Evolutionary conservation across 1,140 invertebrate species (phyloP).

Genomic region (Cyphomyrmex costatus): DNA sequence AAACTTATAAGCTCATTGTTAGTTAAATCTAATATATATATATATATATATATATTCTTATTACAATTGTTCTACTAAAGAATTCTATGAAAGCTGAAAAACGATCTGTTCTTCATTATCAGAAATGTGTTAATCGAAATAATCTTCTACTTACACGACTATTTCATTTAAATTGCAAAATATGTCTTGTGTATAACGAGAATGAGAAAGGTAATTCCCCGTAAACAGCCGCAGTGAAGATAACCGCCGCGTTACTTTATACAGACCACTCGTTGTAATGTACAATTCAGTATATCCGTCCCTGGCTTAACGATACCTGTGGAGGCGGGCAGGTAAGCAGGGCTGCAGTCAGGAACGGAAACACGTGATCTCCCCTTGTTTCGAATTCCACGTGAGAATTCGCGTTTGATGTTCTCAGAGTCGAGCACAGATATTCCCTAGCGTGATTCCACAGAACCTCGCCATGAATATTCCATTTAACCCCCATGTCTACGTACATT

Average conservation of each 20-base stretch:
- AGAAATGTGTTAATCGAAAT: background rate
- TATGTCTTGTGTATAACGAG: background rate
- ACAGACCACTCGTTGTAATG: background rate
- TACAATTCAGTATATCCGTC: slow-evolving; percentile 24
- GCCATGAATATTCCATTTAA: background rate
- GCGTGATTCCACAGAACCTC: slow-evolving; percentile 12
- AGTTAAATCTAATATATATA: background rate
- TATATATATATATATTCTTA: background rate
- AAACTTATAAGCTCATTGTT: background rate
- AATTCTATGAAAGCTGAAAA: background rate
- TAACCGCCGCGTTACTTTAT: background rate
- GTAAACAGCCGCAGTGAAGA: background rate
- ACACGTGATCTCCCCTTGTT: slow-evolving; percentile 58
- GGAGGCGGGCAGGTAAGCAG: slow-evolving; percentile 54
- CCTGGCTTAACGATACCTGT: slow-evolving; percentile 51
- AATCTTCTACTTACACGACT: background rate
- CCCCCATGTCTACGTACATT: background rate
- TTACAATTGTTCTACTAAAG: background rate
- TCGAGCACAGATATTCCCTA: slow-evolving; percentile 28
- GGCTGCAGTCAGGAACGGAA: slow-evolving; percentile 62
- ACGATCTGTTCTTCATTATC: background rate
- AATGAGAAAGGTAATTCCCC: background rate
- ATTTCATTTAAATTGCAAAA: background rate
- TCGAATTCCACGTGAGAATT: slow-evolving; percentile 62
- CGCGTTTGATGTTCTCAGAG: slow-evolving; percentile 54